Evolutionary conservation across 2,888 invertebrate genomes (phyloP), one percentile per base, ranked within the genome.

Genomic region (Polyommatus iphigenia): DNA sequence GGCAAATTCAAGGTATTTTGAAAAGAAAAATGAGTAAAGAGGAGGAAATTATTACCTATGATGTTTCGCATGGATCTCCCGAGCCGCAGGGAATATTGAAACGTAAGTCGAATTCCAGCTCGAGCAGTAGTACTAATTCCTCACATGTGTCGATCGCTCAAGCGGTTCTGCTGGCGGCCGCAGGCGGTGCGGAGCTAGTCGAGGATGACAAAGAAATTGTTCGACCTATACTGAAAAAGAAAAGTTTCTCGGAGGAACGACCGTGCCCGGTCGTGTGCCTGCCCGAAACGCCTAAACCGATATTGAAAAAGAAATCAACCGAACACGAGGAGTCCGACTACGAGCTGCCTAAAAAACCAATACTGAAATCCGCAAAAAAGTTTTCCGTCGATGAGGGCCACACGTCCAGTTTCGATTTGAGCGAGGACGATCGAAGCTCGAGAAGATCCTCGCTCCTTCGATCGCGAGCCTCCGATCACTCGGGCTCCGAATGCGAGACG

Each of bases 261-360:
- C 93, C 96, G 32, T 94, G 92, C 82, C 91, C 90, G 77, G 95
- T 95, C 82, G 88, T 92, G 78, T 83, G 88, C 41, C 83, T 86
- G 73, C 88, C 89, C 8, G 94, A 94, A 78, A 94, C 94, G 59
- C 96, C 96, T 0, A 96, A 95, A 88, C 98, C 98, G 4, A 98
- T 98, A 85, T 88, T 98, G 62, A 98, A 98, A 90, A 98, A 98
- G 92, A 98, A 98, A 88, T 96, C 96, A 0, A 96, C 96, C 81
- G 97, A 97, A 85, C 96, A 96, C 73, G 96, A 96, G 81, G 97
- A 97, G 83, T 95, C 95, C 84, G 96, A 96, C 76, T 97, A 96
- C 83, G 96, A 96, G 76, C 95, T 95, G 82, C 96, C 96, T 0
- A 96, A 95, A 84, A 96, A 95, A 85, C 97, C 98, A 50, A 98